Percentiles rank a stretch among this genome's conserved stretches.
Conservation (phyloP, 2,797 vertebrate genomes). For the Melanotaenia maccullochi region DNA sequence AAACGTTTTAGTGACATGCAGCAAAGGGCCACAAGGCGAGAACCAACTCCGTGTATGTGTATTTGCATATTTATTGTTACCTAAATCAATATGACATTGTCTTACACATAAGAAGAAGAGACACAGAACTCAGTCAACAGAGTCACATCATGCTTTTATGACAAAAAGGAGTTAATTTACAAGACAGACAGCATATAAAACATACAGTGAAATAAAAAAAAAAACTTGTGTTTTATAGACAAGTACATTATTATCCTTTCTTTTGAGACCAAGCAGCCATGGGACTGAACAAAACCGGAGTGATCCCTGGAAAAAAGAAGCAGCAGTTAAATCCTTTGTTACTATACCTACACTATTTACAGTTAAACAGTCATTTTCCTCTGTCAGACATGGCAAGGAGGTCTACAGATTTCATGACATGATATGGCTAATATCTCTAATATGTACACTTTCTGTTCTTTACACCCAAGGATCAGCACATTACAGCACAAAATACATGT, state of each 20-base stretch:
- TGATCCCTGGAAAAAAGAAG: conserved; percentile 71
- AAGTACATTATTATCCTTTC: conserved; percentile 70
- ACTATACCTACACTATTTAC: conserved; percentile 79
- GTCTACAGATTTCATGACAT: conserved; percentile 80
- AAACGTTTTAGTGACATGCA: too few relatives aligned
- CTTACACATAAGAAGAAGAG: conserved; percentile 37
- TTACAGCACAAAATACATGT: conserved; percentile 16
- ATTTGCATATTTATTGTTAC: not conserved
- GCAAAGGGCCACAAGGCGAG: too few relatives aligned
- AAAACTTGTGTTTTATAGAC: conserved; percentile 65
- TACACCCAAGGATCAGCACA: conserved; percentile 64
- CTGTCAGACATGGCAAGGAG: conserved; percentile 80
- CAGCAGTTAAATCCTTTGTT: conserved; percentile 68
- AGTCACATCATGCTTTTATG: conserved; percentile 87
- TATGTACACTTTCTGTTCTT: conserved; percentile 77
- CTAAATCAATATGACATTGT: not conserved
- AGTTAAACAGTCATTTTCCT: conserved; percentile 80
- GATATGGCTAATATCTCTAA: conserved; percentile 77
- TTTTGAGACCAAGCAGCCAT: conserved; percentile 71
- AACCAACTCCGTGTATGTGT: not conserved
- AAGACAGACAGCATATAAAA: conserved; percentile 86
- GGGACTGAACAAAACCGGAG: conserved; percentile 72
- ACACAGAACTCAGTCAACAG: conserved; percentile 54
- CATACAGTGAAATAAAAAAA: conserved; percentile 79
- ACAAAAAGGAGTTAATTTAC: conserved; percentile 79